Evolutionary conservation across 2,888 invertebrate genomes (phyloP).

Genomic region (Clepsis dumicolana): DNA sequence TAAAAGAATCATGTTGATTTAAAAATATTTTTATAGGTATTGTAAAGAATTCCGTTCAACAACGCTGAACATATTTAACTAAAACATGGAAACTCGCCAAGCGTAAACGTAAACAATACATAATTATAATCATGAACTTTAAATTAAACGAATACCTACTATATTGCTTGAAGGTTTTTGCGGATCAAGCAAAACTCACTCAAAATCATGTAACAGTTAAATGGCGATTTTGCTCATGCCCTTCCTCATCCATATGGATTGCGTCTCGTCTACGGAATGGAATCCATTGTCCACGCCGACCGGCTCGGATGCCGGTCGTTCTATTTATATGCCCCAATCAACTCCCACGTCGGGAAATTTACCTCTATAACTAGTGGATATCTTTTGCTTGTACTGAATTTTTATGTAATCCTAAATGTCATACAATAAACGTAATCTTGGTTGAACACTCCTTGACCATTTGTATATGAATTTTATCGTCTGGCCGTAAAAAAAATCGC

Average conservation of each 20-base stretch:
- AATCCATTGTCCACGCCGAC: slow-evolving; percentile 80
- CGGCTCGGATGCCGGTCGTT: slow-evolving; percentile 64
- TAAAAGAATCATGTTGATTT: slow-evolving; percentile 7
- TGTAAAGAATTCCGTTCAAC: neutral
- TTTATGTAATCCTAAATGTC: slow-evolving; percentile 32
- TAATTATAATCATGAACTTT: neutral
- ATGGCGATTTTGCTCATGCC: slow-evolving; percentile 59
- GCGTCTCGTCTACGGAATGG: slow-evolving; percentile 76
- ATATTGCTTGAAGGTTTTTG: neutral
- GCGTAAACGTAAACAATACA: neutral
- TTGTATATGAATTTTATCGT: neutral
- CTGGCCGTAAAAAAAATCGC: too few relatives aligned
- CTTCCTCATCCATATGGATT: slow-evolving; percentile 84
- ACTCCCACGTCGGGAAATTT: slow-evolving; percentile 66
- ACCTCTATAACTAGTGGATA: slow-evolving; percentile 53
- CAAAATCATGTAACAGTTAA: neutral
- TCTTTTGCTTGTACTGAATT: slow-evolving; percentile 22
- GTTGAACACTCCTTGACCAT: neutral
- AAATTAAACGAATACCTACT: neutral
- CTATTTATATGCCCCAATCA: slow-evolving; percentile 79
- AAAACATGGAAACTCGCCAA: slow-evolving; percentile 10
- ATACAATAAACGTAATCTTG: slow-evolving; percentile 10
- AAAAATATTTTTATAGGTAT: neutral
- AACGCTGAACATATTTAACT: neutral
- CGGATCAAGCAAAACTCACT: neutral